Conservation (phyloP, 2,113 vertebrate genomes). For the Saimiri boliviensis region DNA sequence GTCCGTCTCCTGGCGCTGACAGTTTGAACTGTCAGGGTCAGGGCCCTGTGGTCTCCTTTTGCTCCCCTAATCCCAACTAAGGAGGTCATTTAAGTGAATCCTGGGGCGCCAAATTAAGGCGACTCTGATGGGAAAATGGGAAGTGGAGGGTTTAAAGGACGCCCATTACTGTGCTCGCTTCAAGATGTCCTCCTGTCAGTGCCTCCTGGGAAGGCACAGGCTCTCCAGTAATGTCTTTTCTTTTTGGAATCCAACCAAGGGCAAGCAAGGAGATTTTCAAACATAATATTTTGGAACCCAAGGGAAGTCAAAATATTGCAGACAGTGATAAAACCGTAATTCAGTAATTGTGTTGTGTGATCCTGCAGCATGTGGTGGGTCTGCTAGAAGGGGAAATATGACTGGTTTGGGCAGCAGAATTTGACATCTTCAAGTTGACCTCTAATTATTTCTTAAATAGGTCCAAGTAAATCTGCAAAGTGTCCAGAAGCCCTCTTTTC, state of each 20-base stretch:
- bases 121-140: slow-evolving; percentile 56
- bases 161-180: slow-evolving; percentile 39
- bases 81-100: slow-evolving; percentile 57
- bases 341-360: slow-evolving; percentile 44
- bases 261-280: slow-evolving; percentile 59
- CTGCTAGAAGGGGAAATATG: neutral
- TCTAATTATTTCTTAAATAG: neutral
- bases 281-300: slow-evolving; percentile 51
- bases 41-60: slow-evolving; percentile 33
- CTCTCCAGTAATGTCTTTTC: slow-evolving; percentile 28
- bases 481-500: neutral
- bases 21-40: slow-evolving; percentile 57
- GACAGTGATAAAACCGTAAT: slow-evolving; percentile 58
- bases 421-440: slow-evolving; percentile 19
- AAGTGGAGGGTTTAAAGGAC: slow-evolving; percentile 47
- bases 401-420: neutral
- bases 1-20: slow-evolving; percentile 51
- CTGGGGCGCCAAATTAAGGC: slow-evolving; percentile 60
- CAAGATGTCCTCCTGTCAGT: slow-evolving; percentile 7
- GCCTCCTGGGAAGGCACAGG: neutral
- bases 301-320: slow-evolving; percentile 58
- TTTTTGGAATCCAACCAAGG: slow-evolving; percentile 65
- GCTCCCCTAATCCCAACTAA: slow-evolving; percentile 42
- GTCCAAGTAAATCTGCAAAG: neutral
- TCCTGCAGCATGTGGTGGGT: neutral